Percentiles rank a stretch among this genome's conserved stretches.
Conservation (phyloP, 1,140 invertebrate genomes). For the Nixonia krombeini region DNA sequence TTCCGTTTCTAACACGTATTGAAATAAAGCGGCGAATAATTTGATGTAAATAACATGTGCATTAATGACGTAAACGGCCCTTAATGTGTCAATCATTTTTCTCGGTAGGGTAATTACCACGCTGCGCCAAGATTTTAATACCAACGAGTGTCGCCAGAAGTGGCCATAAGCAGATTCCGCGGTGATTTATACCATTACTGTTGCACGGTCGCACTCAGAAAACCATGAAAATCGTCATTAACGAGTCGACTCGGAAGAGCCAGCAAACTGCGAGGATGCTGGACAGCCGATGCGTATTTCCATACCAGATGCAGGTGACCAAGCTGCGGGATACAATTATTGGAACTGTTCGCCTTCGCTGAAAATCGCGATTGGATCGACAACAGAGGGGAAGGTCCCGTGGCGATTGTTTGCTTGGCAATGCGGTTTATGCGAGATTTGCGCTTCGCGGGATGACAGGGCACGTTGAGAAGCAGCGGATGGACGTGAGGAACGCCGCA, state of each 20-base stretch:
- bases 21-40: slow-evolving; percentile 20
- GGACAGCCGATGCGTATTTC: slow-evolving; percentile 52
- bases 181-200: slow-evolving; percentile 48
- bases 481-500: slow-evolving; percentile 12
- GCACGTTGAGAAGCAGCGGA: slow-evolving; percentile 26
- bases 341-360: slow-evolving; percentile 9
- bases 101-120: slow-evolving; percentile 31
- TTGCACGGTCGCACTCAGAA: slow-evolving; percentile 42
- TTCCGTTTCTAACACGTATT: not conserved
- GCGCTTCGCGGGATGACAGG: slow-evolving; percentile 26
- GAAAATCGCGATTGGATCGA: slow-evolving; percentile 15
- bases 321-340: slow-evolving; percentile 53
- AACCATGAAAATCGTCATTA: slow-evolving; percentile 49
- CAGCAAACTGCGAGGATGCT: slow-evolving; percentile 43
- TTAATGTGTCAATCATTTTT: slow-evolving; percentile 50
- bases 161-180: slow-evolving; percentile 31
- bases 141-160: slow-evolving; percentile 31
- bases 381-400: slow-evolving; percentile 10
- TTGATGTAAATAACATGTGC: slow-evolving; percentile 37
- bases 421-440: slow-evolving; percentile 35
- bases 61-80: slow-evolving; percentile 27
- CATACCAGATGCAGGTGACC: slow-evolving; percentile 37
- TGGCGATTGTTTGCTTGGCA: slow-evolving; percentile 7
- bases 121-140: slow-evolving; percentile 34
- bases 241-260: slow-evolving; percentile 39